phyloP scores from a whole-genome alignment of 1,140 invertebrate genomes.

The Cherax destructor region DNA sequence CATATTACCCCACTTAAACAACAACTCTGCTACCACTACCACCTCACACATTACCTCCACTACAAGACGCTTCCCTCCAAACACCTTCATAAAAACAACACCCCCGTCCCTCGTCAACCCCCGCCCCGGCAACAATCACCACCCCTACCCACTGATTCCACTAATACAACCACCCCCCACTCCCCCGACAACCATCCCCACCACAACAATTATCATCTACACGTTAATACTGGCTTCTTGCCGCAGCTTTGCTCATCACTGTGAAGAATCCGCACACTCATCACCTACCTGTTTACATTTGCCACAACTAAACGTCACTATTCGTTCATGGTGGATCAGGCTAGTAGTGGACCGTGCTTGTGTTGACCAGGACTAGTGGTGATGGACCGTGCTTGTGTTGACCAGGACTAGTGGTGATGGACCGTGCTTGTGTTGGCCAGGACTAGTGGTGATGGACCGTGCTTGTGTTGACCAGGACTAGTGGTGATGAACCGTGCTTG shows the following conservation, averaged over 20 bases:
- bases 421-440: too few species aligned
- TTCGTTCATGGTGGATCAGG: not conserved
- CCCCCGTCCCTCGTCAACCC: not conserved
- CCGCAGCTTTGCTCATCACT: not conserved
- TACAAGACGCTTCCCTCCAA: not conserved
- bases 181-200: not conserved
- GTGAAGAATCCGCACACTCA: not conserved
- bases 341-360: not conserved
- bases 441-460: too few species aligned
- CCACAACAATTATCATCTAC: not conserved
- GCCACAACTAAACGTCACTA: not conserved
- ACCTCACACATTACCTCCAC: not conserved
- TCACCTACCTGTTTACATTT: not conserved
- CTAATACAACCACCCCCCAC: not conserved
- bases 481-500: too few species aligned
- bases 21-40: not conserved
- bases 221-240: too few species aligned
- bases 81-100: not conserved
- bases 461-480: too few species aligned
- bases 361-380: too few species aligned
- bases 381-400: too few species aligned
- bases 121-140: not conserved
- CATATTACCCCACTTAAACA: too few species aligned
- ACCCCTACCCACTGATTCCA: not conserved
- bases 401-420: too few species aligned